Base-by-base conservation (phyloP, 2,797 vertebrate genomes). In the Melanotaenia pygmaea region DNA sequence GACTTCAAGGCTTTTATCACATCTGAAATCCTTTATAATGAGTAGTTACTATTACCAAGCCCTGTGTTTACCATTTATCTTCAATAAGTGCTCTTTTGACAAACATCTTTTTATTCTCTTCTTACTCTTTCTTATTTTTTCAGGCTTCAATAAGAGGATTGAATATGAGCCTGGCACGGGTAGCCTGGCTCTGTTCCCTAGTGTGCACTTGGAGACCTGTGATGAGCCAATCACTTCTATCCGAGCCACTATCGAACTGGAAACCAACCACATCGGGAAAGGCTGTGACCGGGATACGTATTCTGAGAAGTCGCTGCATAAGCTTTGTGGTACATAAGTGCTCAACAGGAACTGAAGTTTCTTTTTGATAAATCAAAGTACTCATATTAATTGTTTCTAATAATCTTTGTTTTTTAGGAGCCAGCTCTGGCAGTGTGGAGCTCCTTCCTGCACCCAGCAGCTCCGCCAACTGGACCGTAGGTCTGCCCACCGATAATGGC, bases 211-310 rank as follows among this genome's bases (percentile, higher is more conserved):
- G 93, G 97, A 99, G 92, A 99, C 96, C 0, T 99, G 98, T 3
- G 97, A 96, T 0, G 96, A 96, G 81, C 95, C 97, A 1, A 94
- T 99, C 85, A 96, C 96, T 0, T 98, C 96, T 0, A 93, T 98
- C 72, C 93, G 93, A 81, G 96, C 95, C 67, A 97, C 76, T 0
- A 91, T 99, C 67, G 96, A 98, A 73, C 93, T 99, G 22, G 98
- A 99, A 93, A 99, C 98, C 64, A 96, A 92, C 84, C 98, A 99
- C 72, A 99, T 99, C 3, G 98, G 98, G 59, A 99, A 99, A 86
- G 98, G 98, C 81, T 99, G 98, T 0, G 98, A 99, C 60, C 93
- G 98, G 43, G 98, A 99, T 79, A 99, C 98, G 2, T 99, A 99
- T 89, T 98, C 98, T 0, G 98, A 99, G 94, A 99, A 98, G 86